phyloP scores from a whole-genome alignment of 2,888 invertebrate genomes.

The Eupithecia inturbata region DNA sequence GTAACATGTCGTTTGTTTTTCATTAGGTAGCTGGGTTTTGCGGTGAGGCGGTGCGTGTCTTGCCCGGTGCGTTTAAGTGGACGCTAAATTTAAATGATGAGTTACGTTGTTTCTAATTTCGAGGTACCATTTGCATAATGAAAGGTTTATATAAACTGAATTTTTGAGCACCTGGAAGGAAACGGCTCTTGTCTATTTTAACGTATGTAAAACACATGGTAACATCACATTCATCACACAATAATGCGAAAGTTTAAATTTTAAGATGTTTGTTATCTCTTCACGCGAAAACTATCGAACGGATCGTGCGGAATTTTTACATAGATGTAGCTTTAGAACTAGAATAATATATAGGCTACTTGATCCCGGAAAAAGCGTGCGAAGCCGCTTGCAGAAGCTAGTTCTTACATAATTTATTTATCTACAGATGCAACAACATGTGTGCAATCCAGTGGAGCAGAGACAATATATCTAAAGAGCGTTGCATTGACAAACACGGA shows the following conservation, averaged over 20 bases:
- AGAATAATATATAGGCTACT: no score
- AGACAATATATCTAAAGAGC: slow-evolving; percentile 65
- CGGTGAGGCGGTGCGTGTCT: background rate
- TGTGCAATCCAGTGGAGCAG: slow-evolving; percentile 64
- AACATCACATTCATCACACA: background rate
- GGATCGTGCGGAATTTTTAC: background rate
- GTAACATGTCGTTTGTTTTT: slow-evolving; percentile 1
- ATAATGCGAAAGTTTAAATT: background rate
- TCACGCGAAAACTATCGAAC: background rate
- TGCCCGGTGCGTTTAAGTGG: background rate
- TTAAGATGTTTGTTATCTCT: no score
- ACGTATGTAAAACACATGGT: background rate
- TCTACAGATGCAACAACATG: slow-evolving; percentile 44
- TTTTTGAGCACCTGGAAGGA: background rate
- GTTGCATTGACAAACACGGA: slow-evolving; percentile 72
- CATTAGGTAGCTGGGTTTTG: slow-evolving; percentile 10
- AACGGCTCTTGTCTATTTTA: background rate
- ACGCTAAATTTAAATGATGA: background rate
- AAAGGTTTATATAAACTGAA: background rate
- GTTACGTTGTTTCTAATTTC: slow-evolving; percentile 8
- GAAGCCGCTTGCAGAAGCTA: background rate
- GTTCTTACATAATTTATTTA: background rate
- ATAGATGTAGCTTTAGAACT: no score
- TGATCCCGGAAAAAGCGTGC: background rate
- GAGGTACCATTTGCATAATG: background rate